Evolutionary conservation across 2,797 vertebrate genomes (phyloP).

Genomic region (Australoheros facetus): DNA sequence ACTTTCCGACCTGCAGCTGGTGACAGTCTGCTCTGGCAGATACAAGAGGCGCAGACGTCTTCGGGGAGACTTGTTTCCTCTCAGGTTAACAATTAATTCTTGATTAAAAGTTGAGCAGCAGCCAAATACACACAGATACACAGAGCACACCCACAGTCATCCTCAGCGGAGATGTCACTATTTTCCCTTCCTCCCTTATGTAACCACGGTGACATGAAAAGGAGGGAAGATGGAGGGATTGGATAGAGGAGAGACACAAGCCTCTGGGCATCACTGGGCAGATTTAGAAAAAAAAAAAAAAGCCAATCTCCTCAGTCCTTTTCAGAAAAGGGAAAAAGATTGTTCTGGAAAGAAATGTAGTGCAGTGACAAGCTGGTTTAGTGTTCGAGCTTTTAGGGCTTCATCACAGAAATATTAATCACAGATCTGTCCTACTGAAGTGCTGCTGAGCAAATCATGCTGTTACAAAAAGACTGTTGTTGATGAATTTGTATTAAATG

Average conservation of each 20-base stretch:
- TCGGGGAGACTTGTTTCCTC: constrained; percentile 17
- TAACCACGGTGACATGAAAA: constrained; percentile 56
- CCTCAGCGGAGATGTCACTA: constrained; percentile 30
- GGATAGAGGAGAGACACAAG: constrained; percentile 52
- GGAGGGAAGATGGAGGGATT: constrained; percentile 46
- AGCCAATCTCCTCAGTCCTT: constrained; percentile 10
- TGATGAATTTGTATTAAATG: no score
- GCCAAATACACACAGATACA: background rate
- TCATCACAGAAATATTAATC: background rate
- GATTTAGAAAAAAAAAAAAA: constrained; percentile 23
- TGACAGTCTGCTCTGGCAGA: constrained; percentile 2
- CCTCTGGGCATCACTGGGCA: constrained; percentile 55
- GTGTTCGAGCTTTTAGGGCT: background rate
- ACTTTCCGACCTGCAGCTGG: background rate
- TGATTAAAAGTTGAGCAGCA: constrained; percentile 47
- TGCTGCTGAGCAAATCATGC: background rate
- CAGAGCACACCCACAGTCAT: background rate
- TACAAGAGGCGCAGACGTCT: constrained; percentile 6
- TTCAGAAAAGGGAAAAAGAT: constrained; percentile 20
- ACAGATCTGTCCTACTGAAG: background rate
- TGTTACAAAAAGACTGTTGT: no score
- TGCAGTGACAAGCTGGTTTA: background rate
- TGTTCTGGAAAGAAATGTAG: background rate
- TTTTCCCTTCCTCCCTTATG: constrained; percentile 37
- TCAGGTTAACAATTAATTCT: constrained; percentile 50